phyloP scores from a whole-genome alignment of 2,888 invertebrate genomes.

The Rhopalosiphum nymphaeae region DNA sequence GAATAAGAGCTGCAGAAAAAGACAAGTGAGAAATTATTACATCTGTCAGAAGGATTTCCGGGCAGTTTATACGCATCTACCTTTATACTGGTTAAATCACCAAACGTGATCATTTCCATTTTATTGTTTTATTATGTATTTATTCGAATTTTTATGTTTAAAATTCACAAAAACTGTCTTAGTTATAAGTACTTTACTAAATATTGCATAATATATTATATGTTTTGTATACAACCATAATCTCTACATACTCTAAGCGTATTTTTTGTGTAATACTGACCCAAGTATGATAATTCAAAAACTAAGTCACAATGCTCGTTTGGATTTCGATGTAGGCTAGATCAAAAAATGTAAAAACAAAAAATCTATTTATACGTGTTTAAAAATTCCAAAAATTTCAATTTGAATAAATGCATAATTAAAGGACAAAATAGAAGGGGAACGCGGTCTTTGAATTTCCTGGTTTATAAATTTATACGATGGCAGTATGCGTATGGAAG shows the following conservation, averaged over 20 bases:
- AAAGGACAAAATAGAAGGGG: background rate
- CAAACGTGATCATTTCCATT: background rate
- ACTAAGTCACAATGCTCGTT: background rate
- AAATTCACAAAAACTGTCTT: background rate
- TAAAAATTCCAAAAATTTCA: background rate
- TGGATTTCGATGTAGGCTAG: background rate
- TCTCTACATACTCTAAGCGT: background rate
- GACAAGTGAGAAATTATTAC: background rate
- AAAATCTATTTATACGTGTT: background rate
- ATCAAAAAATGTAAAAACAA: background rate
- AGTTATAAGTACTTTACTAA: background rate
- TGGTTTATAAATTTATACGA: background rate
- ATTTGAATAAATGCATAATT: background rate
- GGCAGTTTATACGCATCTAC: background rate
- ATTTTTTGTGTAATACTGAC: background rate
- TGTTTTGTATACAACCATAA: background rate
- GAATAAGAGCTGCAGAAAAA: background rate
- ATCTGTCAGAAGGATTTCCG: background rate
- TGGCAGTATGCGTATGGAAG: background rate
- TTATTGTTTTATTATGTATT: background rate
- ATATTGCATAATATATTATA: background rate
- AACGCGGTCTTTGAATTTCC: background rate
- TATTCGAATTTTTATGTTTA: background rate
- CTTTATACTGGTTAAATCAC: background rate
- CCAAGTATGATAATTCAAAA: background rate